Evolutionary conservation across 2,888 invertebrate genomes (phyloP).

Genomic region (Ichneumon xanthorius): DNA sequence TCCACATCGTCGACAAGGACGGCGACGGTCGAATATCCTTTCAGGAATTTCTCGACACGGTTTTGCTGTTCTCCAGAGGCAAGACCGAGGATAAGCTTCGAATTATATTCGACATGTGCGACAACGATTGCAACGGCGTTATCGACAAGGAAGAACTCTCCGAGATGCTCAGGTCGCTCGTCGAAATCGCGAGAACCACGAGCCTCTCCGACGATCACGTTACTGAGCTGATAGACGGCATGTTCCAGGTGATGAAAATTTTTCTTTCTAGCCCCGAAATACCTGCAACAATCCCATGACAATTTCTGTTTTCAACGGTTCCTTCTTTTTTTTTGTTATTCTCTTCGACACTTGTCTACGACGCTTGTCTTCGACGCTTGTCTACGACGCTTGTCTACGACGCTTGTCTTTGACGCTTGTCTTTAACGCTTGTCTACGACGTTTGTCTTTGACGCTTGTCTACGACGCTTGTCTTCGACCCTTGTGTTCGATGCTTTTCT

Average conservation of each 20-base stretch:
- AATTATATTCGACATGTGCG: conserved; percentile 99
- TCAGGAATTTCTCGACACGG: conserved; percentile 97
- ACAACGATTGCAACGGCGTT: conserved; percentile 96
- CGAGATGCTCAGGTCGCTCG: conserved; percentile 96
- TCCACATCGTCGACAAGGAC: conserved; percentile 98
- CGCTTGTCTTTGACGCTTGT: no score
- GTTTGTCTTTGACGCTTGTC: no score
- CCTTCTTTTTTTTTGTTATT: no score
- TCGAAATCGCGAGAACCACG: conserved; percentile 96
- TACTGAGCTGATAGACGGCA: conserved; percentile 96
- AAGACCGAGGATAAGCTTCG: conserved; percentile 97
- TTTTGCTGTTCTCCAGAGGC: conserved; percentile 95
- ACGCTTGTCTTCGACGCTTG: no score
- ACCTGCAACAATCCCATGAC: neutral
- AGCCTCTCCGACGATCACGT: conserved; percentile 96
- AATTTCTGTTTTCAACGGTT: no score
- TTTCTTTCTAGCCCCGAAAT: neutral
- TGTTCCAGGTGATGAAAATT: conserved; percentile 90
- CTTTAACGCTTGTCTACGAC: no score
- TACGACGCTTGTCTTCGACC: no score
- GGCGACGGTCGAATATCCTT: conserved; percentile 97
- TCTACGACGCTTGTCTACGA: no score
- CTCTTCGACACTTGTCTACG: no score
- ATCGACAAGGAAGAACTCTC: conserved; percentile 97
- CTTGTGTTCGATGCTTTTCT: no score